Conservation (phyloP, 1,140 invertebrate species). For the Leptopilina boulardi region DNA sequence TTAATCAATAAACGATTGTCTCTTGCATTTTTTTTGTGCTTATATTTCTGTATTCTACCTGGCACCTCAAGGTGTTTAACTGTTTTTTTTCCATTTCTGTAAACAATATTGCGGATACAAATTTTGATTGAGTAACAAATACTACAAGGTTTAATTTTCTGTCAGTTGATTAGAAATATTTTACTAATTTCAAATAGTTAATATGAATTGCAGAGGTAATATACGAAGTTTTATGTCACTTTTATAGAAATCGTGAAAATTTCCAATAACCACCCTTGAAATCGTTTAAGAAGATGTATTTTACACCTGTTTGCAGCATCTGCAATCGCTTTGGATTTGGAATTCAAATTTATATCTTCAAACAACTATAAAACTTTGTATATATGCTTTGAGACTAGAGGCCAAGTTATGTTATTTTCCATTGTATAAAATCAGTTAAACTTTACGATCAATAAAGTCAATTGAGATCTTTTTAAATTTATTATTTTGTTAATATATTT, state of each 20-base stretch:
- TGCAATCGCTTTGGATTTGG: background rate
- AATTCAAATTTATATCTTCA: slow-evolving; percentile 7
- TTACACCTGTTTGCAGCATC: slow-evolving; percentile 8
- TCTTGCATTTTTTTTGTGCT: background rate
- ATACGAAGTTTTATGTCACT: slow-evolving; percentile 37
- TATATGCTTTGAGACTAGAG: background rate
- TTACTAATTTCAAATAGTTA: background rate
- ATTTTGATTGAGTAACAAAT: no score
- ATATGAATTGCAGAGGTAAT: background rate
- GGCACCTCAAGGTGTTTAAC: background rate
- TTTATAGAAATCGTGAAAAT: slow-evolving; percentile 17
- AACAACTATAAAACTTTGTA: slow-evolving; percentile 1
- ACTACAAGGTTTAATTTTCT: no score
- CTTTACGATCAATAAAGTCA: background rate
- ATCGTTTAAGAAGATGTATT: slow-evolving; percentile 5
- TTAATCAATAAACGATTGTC: slow-evolving; percentile 60
- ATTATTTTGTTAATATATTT: no score
- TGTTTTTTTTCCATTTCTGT: background rate
- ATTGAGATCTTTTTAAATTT: background rate
- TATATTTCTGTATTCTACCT: background rate
- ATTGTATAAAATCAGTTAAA: background rate
- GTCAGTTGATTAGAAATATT: background rate
- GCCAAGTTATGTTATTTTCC: background rate
- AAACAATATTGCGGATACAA: background rate
- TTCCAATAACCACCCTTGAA: slow-evolving; percentile 13